Base-by-base conservation (phyloP, 2,797 vertebrate species). In the Ispidina lecontei region DNA sequence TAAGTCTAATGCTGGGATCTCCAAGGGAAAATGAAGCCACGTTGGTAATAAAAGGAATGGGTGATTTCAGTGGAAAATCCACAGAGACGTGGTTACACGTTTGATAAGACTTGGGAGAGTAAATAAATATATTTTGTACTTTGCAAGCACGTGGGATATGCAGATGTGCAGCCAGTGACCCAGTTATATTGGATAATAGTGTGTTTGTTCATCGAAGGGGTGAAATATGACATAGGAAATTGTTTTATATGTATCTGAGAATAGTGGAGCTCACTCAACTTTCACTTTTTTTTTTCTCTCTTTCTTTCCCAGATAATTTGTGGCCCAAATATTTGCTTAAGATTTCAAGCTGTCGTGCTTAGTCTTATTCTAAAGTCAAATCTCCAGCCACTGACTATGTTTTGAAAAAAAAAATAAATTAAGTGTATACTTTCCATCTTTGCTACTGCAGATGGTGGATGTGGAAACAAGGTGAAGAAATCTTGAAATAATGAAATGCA, bases 11-110 rank as follows among this genome's bases (percentile, higher is more conserved):
- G 18, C 29, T 84, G 73, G 62, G 59, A 95, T 95, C 84, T 78
- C 59, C 44, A 19, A 89, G 86, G 91, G 41, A 79, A 95, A 96
- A 90, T n/a, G 70, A 82, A 44, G 60, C 65, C 71, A 6, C 2
- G 2, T 2, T 73, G 75, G 59, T 59, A 5, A 22, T 1, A 87
- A 43, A 41, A 56, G 63, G 33, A 82, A 77, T 6, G 84, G 58
- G n/a, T 64, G 82, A 95, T 75, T 46, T 29, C 65, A 78, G 10
- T 41, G 71, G 28, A 60, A 73, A 64, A 65, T 15, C 64, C 91
- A 33, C 73, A 21, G 65, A 22, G 62, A 81, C 54, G n/a, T 5
- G 12, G 55, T 54, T 43, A 10, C 7, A 6, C 4, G 43, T 59
- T 91, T 65, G 89, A 69, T 64, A 67, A 60, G 49, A 20, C 74